Evolutionary conservation across 2,888 invertebrate genomes (phyloP), one percentile per base, ranked within the genome.

Genomic region (Achlya flavicornis): DNA sequence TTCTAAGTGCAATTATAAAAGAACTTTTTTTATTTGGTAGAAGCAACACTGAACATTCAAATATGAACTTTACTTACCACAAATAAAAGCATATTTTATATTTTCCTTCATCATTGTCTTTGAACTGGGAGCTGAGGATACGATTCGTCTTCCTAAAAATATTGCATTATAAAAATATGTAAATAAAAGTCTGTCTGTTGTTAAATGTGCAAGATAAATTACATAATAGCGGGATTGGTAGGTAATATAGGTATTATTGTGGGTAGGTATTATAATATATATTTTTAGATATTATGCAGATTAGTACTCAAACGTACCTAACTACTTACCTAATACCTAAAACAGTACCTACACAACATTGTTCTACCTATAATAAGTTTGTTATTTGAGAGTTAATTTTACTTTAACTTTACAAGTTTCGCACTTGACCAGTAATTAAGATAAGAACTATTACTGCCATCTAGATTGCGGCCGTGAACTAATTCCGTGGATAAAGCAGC

Each of bases 401-500:
- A n/a, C 48, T 5, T 48, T 16, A 48, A 16, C 48, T 48, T 48
- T 16, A 48, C 48, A 16, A n/a, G 19, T 53, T 16, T 53, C 48
- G n/a, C 19, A 19, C 53, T 53, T n/a, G 48, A 57, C 19, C 57
- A 57, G 12, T 12, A 12, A 12, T 57, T 63, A 58, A 14, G 61
- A 63, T 71, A 58, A 65, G 61, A 38, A 41, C 12, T 58, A 32
- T 16, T 33, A 62, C 61, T 66, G 85, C 83, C 86, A 84, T 84
- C 87, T 86, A 61, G 71, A 66, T 19, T 4, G n/a, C 14, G 35
- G 14, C 32, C 32, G 38, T 0, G 41, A 61, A 68, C 65, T 60
- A 35, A n/a, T 19, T 43, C 63, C 63, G 74, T 79, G 73, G 87
- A 69, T 87, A 87, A 87, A 88, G 72, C 87, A 87, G 90, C 61